Conservation (phyloP, 53 echinoderm and acorn worm genomes). For the Antedon mediterranea region DNA sequence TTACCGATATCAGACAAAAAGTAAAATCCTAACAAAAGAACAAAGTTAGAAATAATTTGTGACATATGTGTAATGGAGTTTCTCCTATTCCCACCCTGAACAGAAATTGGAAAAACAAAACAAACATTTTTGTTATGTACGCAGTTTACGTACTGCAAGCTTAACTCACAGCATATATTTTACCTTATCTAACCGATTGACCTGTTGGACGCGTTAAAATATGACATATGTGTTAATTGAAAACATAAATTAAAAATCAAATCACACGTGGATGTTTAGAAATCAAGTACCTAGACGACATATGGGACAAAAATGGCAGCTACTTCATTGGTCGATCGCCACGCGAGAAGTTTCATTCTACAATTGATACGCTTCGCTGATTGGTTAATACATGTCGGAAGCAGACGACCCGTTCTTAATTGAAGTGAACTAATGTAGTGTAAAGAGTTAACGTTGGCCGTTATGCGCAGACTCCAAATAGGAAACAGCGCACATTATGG, state of each 20-base stretch:
- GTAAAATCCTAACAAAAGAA: background rate
- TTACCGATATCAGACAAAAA: background rate
- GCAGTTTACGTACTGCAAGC: background rate
- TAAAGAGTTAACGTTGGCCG: background rate
- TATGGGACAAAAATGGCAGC: background rate
- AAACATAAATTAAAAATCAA: background rate
- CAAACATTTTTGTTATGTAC: background rate
- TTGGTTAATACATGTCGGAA: background rate
- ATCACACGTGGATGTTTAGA: background rate
- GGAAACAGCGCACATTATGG: background rate
- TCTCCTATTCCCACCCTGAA: background rate
- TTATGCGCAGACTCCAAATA: background rate
- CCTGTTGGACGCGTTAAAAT: constrained; percentile 1
- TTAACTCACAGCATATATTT: background rate
- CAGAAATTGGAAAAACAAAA: background rate
- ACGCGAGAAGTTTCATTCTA: background rate
- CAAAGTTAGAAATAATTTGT: background rate
- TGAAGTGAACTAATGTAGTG: background rate
- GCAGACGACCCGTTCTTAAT: background rate
- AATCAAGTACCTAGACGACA: background rate
- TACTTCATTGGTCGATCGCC: background rate
- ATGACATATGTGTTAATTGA: background rate
- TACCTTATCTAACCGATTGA: background rate
- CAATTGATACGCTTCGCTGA: background rate
- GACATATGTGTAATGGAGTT: background rate